These are phyloP conservation scores for Drosophila neocordata DNA, from an alignment of 1,140 invertebrate genomes.

Conservation along the genomic window DNA sequence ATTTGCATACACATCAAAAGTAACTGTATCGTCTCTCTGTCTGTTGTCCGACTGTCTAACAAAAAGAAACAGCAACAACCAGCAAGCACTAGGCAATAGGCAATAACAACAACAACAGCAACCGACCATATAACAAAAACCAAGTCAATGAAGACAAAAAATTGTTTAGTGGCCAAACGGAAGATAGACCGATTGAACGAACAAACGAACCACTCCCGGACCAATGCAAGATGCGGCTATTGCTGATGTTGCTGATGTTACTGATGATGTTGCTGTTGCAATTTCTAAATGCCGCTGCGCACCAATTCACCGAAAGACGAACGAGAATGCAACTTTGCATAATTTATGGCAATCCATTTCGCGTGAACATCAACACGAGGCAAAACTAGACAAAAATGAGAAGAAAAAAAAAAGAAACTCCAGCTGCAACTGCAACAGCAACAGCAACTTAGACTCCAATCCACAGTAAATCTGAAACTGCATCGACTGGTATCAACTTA, in stretches of 20 bases:
- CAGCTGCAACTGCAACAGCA: constrained; percentile 18
- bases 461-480: not conserved
- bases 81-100: too few relatives aligned
- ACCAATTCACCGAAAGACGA: constrained; percentile 52
- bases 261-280: constrained; percentile 38
- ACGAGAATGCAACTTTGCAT: constrained; percentile 59
- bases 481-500: constrained; percentile 46
- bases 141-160: constrained; percentile 35
- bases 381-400: constrained; percentile 28
- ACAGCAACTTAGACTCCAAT: constrained; percentile 20
- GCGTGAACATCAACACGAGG: constrained; percentile 54
- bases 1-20: constrained; percentile 59
- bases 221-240: constrained; percentile 28
- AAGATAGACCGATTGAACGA: constrained; percentile 23
- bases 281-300: constrained; percentile 58
- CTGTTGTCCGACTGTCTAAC: not conserved
- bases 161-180: constrained; percentile 42
- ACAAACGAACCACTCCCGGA: constrained; percentile 36
- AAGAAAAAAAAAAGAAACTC: constrained; percentile 45
- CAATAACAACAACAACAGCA: too few relatives aligned
- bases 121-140: too few relatives aligned
- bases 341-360: constrained; percentile 68
- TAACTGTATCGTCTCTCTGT: constrained; percentile 37
- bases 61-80: constrained; percentile 37
- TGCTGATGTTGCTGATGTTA: constrained; percentile 16